These are phyloP conservation scores for Aldrovandia affinis DNA, from an alignment of 2,797 vertebrate genomes.

Conservation along the genomic window DNA sequence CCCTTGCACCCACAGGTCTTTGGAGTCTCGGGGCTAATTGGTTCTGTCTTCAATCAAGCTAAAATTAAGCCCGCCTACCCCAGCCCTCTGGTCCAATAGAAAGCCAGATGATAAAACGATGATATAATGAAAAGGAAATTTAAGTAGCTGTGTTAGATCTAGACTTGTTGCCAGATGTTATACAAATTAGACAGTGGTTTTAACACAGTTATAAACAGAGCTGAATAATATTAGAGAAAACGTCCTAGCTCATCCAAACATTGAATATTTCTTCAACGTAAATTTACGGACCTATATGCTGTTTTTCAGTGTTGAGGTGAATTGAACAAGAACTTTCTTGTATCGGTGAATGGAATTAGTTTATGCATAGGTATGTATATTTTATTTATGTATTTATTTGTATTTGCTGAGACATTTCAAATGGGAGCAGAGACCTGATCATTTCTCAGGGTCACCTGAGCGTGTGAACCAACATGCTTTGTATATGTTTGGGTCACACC, in stretches of 20 bases:
- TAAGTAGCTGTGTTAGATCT: constrained; percentile 63
- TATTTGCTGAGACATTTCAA: constrained; percentile 8
- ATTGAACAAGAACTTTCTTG: constrained; percentile 25
- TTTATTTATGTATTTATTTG: constrained; percentile 42
- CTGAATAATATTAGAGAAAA: constrained; percentile 43
- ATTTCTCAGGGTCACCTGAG: background rate
- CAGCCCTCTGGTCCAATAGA: constrained; percentile 53
- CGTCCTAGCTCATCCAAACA: constrained; percentile 27
- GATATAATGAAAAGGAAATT: constrained; percentile 48
- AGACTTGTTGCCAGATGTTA: constrained; percentile 51
- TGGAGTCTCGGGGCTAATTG: constrained; percentile 84
- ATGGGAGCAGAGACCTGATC: constrained; percentile 12
- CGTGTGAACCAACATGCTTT: background rate
- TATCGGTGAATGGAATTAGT: constrained; percentile 38
- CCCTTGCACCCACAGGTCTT: constrained; percentile 70
- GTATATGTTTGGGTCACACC: constrained; percentile 17
- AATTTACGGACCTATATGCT: constrained; percentile 10
- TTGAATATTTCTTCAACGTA: constrained; percentile 21
- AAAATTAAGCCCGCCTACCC: constrained; percentile 45
- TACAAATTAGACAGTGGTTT: constrained; percentile 44
- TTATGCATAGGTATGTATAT: constrained; percentile 33
- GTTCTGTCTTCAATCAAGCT: constrained; percentile 39
- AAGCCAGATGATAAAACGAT: constrained; percentile 52
- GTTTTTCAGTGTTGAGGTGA: constrained; percentile 8
- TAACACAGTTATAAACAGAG: constrained; percentile 46